Evolutionary conservation across 1,140 invertebrate species (phyloP).

Genomic region (Galleria mellonella): DNA sequence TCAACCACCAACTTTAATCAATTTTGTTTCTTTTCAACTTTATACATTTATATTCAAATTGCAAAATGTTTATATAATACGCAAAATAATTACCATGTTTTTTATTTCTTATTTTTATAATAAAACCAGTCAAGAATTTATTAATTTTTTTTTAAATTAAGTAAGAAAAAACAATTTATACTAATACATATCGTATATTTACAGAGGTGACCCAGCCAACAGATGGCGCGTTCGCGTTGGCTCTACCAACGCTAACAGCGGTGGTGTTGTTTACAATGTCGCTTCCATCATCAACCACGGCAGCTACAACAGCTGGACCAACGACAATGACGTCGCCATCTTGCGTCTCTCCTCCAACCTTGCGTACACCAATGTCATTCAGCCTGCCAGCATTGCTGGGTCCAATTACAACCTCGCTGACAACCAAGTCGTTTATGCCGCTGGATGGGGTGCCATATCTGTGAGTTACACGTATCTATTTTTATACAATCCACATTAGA

Average conservation of each 20-base stretch:
- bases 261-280: constrained; percentile 10
- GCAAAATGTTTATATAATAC: no score
- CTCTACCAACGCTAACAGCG: constrained; percentile 15
- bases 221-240: constrained; percentile 19
- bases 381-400: constrained; percentile 16
- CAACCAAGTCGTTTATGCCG: constrained; percentile 21
- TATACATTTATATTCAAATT: no score
- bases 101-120: no score
- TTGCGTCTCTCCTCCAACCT: constrained; percentile 34
- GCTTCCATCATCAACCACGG: constrained; percentile 20
- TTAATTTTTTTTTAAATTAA: no score
- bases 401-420: constrained; percentile 26
- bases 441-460: constrained; percentile 23
- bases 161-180: no score
- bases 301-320: constrained; percentile 29
- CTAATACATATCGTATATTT: neutral
- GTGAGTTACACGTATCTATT: no score
- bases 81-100: no score
- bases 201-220: neutral
- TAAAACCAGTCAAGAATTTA: no score
- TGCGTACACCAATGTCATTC: constrained; percentile 16
- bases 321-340: constrained; percentile 77
- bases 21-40: no score
- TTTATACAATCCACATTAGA: no score
- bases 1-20: no score